Evolutionary conservation across 2,888 invertebrate species (phyloP).

Genomic region (Drosophila vallismaia): DNA sequence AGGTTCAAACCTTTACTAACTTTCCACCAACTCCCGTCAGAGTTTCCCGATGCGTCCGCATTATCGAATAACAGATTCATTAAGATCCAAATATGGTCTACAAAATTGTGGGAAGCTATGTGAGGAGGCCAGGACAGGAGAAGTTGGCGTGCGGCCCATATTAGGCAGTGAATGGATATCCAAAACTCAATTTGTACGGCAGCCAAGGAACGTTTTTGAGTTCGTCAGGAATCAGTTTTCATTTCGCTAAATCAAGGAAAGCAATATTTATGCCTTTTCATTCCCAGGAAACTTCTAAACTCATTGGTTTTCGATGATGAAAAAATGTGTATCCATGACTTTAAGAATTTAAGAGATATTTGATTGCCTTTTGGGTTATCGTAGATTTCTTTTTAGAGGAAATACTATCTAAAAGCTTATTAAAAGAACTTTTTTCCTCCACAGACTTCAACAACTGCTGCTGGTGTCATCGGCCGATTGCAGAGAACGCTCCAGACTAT

Average conservation of each 20-base stretch:
- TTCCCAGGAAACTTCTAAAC: background rate
- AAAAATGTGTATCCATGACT: no score
- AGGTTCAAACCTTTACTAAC: slow-evolving; percentile 65
- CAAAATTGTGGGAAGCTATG: slow-evolving; percentile 41
- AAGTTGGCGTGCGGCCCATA: background rate
- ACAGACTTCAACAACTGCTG: slow-evolving; percentile 88
- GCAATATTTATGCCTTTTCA: background rate
- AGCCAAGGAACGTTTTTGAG: background rate
- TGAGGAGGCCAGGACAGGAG: background rate
- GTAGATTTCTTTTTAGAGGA: background rate
- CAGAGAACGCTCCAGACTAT: slow-evolving; percentile 85
- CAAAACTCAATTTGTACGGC: slow-evolving; percentile 10
- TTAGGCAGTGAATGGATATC: slow-evolving; percentile 35
- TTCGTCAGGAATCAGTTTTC: slow-evolving; percentile 13
- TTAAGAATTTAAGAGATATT: no score
- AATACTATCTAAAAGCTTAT: background rate
- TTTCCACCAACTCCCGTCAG: slow-evolving; percentile 51
- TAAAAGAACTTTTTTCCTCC: slow-evolving; percentile 41
- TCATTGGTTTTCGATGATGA: background rate
- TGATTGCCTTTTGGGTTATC: no score
- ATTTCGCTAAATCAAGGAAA: slow-evolving; percentile 2
- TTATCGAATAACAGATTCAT: slow-evolving; percentile 80
- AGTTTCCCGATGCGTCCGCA: slow-evolving; percentile 52
- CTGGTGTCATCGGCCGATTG: slow-evolving; percentile 89
- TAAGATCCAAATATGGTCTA: slow-evolving; percentile 66